Base-by-base conservation (phyloP, 2,113 vertebrate genomes). In the Actenoides hombroni region DNA sequence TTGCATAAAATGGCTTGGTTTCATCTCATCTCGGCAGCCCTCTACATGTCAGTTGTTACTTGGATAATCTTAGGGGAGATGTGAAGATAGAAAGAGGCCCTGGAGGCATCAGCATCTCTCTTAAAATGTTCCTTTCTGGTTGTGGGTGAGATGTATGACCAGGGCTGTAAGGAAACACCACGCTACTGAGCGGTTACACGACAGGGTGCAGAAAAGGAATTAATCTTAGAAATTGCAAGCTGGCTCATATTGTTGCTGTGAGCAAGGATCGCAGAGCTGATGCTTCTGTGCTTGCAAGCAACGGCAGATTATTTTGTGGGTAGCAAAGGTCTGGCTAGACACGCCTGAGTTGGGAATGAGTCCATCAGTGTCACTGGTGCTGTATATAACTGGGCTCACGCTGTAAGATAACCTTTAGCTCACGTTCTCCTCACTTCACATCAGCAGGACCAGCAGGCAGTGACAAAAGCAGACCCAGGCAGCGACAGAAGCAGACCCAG, bases 351-450 rank as follows among this genome's bases (percentile, higher is more conserved):
- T 46, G 35, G 42, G 64, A 80, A 54, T 14, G 40, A 74, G 40
- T 77, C 86, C 39, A 5, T 90, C 48, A 24, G 37, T 37, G 54
- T 70, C 56, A 25, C 23, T 65, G 81, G 1, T 33, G 40, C 70
- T 53, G 18, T 39, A 2, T 16, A 11, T 57, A 83, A 51, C 53
- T 7, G 71, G 68, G 28, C 2, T 16, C 3, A 5, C 44, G 57
- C 4, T 14, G 16, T 6, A 21, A 57, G 65, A 65, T 3, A 68
- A 71, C 35, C 29, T 91, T 53, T 65, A 57, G 29, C 85, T 81
- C 6, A 0, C 0, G 0, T 65, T 75, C 42, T 54, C 37, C 40
- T 42, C 54, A 2, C 5, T 74, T 73, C n/a, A 20, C 20, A 14
- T 28, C 75, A 42, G 20, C 65, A 60, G 56, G 54, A 61, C 31